Conservation (phyloP, 1,140 invertebrate species). For the Melipona quadrifasciata region DNA sequence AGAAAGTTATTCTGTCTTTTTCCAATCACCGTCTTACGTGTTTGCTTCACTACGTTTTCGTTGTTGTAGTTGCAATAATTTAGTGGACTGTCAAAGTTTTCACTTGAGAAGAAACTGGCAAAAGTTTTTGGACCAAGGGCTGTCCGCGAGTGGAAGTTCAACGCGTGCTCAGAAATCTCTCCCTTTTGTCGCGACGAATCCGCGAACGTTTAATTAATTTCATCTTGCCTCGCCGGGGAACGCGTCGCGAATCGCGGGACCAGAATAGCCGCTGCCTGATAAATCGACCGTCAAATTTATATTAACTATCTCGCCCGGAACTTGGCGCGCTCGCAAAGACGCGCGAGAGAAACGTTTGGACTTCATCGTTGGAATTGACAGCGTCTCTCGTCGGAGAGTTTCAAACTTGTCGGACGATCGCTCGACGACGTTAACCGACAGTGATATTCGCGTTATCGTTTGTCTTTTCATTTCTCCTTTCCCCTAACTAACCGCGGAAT, state of each 20-base stretch:
- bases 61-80: too few relatives aligned
- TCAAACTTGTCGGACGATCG: not conserved
- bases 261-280: slow-evolving; percentile 6
- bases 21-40: too few relatives aligned
- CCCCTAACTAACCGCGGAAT: too few relatives aligned
- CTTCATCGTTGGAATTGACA: not conserved
- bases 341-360: not conserved
- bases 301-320: slow-evolving; percentile 1
- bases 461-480: too few relatives aligned
- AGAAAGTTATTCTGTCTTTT: too few relatives aligned
- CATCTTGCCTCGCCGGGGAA: not conserved
- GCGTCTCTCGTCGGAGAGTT: not conserved
- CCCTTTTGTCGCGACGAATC: not conserved
- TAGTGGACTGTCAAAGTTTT: too few relatives aligned
- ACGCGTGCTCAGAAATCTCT: not conserved
- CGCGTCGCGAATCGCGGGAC: slow-evolving; percentile 28
- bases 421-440: too few relatives aligned
- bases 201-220: slow-evolving; percentile 11
- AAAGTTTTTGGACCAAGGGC: slow-evolving; percentile 1
- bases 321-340: not conserved
- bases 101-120: too few relatives aligned
- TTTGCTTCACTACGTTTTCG: too few relatives aligned
- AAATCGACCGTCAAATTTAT: slow-evolving; percentile 36
- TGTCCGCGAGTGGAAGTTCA: not conserved
- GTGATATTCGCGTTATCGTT: too few relatives aligned